Evolutionary conservation across 2,113 vertebrate species (phyloP), one percentile per base, ranked within the genome.

Genomic region (Tamias sibiricus): DNA sequence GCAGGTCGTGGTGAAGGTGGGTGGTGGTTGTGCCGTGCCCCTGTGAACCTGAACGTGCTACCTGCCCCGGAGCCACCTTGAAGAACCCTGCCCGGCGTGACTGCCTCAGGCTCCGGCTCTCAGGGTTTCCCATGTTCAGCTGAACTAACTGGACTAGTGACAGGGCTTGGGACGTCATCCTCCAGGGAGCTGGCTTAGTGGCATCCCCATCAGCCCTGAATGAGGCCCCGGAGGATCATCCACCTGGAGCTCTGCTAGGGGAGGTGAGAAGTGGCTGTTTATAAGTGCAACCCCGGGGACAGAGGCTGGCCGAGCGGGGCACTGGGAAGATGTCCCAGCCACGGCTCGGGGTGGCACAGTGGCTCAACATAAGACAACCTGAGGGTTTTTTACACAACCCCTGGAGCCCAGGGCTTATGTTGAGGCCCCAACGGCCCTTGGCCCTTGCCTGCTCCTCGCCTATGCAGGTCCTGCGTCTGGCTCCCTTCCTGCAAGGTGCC

Each of bases 101-200:
- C n/a, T n/a, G n/a, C n/a, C n/a, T 24, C 7, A 7, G 20, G 54
- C 91, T 49, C 35, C 64, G 30, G 69, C 14, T 74, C 85, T 96
- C 74, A 40, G 16, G 96, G 76, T 94, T 47, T 79, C 52, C 47
- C 2, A 44, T 49, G n/a, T 97, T 95, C 88, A 87, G 42, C 66
- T 94, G 93, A 93, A 97, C 97, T 89, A 97, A 95, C 76, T 96
- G 75, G 91, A 64, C 79, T 79, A 77, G 79, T 96, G 95, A 95
- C 66, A 93, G 82, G 62, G 87, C 74, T 42, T 72, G 94, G 79
- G 4, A 30, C 74, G 81, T 52, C 82, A n/a, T 87, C 26, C 68
- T 35, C 91, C 26, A 74, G 92, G 90, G 95, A 96, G 79, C 52
- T 94, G 96, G 76, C 90, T 98, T 84, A 75, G 57, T 86, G 91